Conservation (phyloP, 2,113 vertebrate species). For the Petromus typicus region DNA sequence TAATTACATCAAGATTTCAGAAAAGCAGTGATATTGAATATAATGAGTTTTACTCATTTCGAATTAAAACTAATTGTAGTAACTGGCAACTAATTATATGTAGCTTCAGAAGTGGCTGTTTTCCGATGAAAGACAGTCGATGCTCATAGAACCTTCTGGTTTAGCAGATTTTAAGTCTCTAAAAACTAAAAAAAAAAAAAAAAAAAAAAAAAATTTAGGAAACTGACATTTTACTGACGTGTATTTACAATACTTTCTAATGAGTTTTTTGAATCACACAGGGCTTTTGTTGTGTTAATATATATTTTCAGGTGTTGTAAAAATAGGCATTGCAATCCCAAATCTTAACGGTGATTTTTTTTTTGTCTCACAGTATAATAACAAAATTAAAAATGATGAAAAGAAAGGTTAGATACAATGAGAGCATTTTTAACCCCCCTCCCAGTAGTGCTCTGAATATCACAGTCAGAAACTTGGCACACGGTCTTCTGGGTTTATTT, state of each 20-base stretch:
- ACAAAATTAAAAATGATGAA: slow-evolving; percentile 9
- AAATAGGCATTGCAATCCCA: background rate
- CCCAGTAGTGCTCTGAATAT: background rate
- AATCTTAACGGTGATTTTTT: background rate
- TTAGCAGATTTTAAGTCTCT: background rate
- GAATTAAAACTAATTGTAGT: slow-evolving; percentile 25
- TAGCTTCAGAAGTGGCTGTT: background rate
- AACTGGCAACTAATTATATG: background rate
- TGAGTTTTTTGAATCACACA: slow-evolving; percentile 8
- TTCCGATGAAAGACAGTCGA: background rate
- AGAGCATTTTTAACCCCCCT: background rate
- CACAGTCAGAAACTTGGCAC: background rate
- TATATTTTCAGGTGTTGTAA: background rate
- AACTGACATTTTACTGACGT: background rate
- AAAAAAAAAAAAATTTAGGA: background rate
- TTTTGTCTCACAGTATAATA: background rate
- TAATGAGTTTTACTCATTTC: background rate
- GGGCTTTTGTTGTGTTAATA: background rate
- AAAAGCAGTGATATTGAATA: slow-evolving; percentile 19
- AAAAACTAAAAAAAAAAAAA: background rate
- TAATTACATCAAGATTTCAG: slow-evolving; percentile 22
- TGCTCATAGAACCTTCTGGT: background rate
- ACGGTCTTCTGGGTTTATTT: background rate
- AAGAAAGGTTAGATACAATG: background rate
- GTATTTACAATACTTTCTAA: background rate